These are phyloP conservation scores for Brachyopa scutellaris DNA, from an alignment of 2,888 invertebrate species.

Conservation along the genomic window DNA sequence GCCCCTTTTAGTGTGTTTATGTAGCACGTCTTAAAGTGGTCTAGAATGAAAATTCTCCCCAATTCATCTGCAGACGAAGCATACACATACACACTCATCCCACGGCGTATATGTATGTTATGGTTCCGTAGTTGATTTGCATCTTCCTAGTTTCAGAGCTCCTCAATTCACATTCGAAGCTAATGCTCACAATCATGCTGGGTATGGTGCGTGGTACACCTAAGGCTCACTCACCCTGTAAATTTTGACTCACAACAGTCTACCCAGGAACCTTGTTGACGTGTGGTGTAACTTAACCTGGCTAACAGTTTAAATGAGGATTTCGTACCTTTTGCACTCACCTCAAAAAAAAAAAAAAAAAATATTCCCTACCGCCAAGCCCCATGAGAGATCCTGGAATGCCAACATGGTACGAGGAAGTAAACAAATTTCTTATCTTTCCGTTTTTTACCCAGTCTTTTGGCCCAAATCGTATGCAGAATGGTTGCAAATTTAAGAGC, in stretches of 20 bases:
- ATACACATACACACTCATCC: background rate
- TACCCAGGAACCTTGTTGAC: constrained; percentile 20
- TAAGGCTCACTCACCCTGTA: constrained; percentile 26
- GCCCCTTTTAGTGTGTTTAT: constrained; percentile 42
- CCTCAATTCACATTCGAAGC: constrained; percentile 24
- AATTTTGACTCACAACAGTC: constrained; percentile 43
- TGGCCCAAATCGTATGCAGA: constrained; percentile 25
- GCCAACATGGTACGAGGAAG: constrained; percentile 1
- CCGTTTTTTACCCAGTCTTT: background rate
- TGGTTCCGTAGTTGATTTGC: constrained; percentile 46
- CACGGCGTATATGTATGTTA: constrained; percentile 26
- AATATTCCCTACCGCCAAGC: background rate
- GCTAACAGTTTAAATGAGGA: constrained; percentile 37
- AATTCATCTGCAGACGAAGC: background rate
- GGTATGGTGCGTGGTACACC: constrained; percentile 7
- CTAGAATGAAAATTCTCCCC: constrained; percentile 1
- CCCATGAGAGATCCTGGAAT: constrained; percentile 1
- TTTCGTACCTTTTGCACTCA: constrained; percentile 37
- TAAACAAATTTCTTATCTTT: constrained; percentile 51
- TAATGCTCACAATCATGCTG: background rate
- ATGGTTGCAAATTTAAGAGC: constrained; percentile 56
- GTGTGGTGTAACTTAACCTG: constrained; percentile 28
- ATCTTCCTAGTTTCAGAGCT: constrained; percentile 36
- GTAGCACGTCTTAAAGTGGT: constrained; percentile 19
- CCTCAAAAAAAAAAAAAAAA: constrained; percentile 18